These are phyloP conservation scores for Grammomys dolichurus DNA, from an alignment of 2,113 vertebrate genomes.

Conservation along the genomic window DNA sequence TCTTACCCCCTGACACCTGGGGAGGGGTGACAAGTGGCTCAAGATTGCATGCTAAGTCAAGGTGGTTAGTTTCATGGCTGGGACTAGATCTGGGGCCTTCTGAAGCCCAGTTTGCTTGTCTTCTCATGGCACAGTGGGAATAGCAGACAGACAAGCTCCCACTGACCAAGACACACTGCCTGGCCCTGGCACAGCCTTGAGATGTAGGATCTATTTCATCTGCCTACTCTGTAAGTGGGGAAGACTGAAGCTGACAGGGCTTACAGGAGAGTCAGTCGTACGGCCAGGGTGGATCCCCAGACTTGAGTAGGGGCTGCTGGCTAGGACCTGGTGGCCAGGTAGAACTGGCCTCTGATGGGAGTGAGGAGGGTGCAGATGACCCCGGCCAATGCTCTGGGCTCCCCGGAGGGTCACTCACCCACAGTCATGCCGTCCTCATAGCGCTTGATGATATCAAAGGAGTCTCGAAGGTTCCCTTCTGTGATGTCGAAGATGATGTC, in stretches of 20 bases:
- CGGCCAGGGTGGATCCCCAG: rapidly evolving
- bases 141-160: neutral
- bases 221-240: neutral
- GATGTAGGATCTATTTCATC: neutral
- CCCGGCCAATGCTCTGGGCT: rapidly evolving
- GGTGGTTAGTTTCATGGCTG: rapidly evolving
- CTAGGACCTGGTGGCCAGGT: neutral
- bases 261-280: neutral
- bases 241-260: neutral
- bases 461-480: slow-evolving; percentile 94
- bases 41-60: neutral
- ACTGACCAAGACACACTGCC: rapidly evolving
- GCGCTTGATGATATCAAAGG: slow-evolving; percentile 96
- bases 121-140: no score
- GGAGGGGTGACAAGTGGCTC: rapidly evolving
- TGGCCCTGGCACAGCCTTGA: neutral
- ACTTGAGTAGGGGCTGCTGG: neutral
- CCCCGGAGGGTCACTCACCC: slow-evolving; percentile 89
- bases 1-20: rapidly evolving
- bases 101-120: neutral
- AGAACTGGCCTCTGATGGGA: neutral
- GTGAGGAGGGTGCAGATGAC: neutral
- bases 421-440: slow-evolving; percentile 93
- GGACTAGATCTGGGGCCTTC: neutral
- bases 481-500: slow-evolving; percentile 97